These are phyloP conservation scores for Agrochola lychnidis DNA, from an alignment of 2,888 invertebrate species.

Conservation along the genomic window DNA sequence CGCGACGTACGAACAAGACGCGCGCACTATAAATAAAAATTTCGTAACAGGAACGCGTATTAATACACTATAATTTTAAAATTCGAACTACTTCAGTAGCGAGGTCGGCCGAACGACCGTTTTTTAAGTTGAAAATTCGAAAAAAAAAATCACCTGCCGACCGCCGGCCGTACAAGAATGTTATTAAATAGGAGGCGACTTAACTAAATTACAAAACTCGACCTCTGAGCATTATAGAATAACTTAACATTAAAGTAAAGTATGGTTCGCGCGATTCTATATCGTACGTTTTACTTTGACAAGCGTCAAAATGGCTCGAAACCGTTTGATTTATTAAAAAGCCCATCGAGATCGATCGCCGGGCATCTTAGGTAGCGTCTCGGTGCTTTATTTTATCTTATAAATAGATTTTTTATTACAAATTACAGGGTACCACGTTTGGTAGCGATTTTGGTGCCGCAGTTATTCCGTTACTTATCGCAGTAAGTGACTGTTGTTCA, in stretches of 20 bases:
- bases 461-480: slow-evolving; percentile 73
- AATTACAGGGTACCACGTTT: slow-evolving; percentile 90
- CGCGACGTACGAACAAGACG: slow-evolving; percentile 72
- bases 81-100: slow-evolving; percentile 89
- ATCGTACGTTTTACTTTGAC: slow-evolving; percentile 83
- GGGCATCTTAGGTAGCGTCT: slow-evolving; percentile 89
- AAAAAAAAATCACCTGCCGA: slow-evolving; percentile 86
- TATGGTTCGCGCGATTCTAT: slow-evolving; percentile 78
- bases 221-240: slow-evolving; percentile 89
- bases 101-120: slow-evolving; percentile 73
- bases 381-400: slow-evolving; percentile 89
- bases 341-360: slow-evolving; percentile 85
- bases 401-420: slow-evolving; percentile 91
- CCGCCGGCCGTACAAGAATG: slow-evolving; percentile 81
- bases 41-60: slow-evolving; percentile 83
- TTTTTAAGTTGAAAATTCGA: slow-evolving; percentile 76
- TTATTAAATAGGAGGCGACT: slow-evolving; percentile 90
- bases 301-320: slow-evolving; percentile 87
- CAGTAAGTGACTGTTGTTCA: slow-evolving; percentile 76
- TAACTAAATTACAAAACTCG: slow-evolving; percentile 90
- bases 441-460: slow-evolving; percentile 88
- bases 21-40: slow-evolving; percentile 84
- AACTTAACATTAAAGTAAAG: slow-evolving; percentile 82
- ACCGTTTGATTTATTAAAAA: slow-evolving; percentile 85
- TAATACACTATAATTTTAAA: slow-evolving; percentile 89